Percentiles rank a stretch among this genome's conserved stretches.
phyloP scores from a whole-genome alignment of 2,797 vertebrate species.

The Acridotheres tristis region DNA sequence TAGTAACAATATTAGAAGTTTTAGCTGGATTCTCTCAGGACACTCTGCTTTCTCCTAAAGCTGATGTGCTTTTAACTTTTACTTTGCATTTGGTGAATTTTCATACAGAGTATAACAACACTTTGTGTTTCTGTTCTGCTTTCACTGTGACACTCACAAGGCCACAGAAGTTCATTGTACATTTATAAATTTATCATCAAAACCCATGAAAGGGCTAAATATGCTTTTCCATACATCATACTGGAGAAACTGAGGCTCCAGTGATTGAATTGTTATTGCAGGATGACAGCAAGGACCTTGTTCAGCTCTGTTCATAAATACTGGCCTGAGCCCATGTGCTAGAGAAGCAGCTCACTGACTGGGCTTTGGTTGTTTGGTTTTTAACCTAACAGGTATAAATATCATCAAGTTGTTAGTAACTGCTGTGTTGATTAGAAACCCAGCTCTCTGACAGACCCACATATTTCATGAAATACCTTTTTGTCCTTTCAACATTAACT shows the following conservation, averaged over 20 bases:
- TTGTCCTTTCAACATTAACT: background rate
- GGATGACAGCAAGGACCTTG: background rate
- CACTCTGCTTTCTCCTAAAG: background rate
- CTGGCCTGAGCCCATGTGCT: background rate
- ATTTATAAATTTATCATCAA: constrained; percentile 45
- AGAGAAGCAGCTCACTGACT: background rate
- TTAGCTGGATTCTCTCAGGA: constrained; percentile 30
- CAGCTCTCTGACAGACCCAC: background rate
- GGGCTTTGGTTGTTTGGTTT: background rate
- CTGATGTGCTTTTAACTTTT: constrained; percentile 43
- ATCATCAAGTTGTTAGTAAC: background rate
- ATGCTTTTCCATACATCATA: background rate
- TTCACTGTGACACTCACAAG: background rate
- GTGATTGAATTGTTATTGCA: background rate
- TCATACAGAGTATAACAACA: background rate
- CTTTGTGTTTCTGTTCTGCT: constrained; percentile 8
- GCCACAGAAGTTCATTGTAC: background rate
- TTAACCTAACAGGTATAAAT: background rate
- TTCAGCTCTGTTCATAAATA: background rate
- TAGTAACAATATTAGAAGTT: background rate
- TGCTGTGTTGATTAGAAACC: background rate
- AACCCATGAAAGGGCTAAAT: background rate
- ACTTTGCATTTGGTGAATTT: constrained; percentile 35
- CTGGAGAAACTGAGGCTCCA: constrained; percentile 32
- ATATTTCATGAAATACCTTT: background rate